These are phyloP conservation scores for Mylabris sibirica DNA, from an alignment of 2,888 invertebrate species.

Conservation along the genomic window DNA sequence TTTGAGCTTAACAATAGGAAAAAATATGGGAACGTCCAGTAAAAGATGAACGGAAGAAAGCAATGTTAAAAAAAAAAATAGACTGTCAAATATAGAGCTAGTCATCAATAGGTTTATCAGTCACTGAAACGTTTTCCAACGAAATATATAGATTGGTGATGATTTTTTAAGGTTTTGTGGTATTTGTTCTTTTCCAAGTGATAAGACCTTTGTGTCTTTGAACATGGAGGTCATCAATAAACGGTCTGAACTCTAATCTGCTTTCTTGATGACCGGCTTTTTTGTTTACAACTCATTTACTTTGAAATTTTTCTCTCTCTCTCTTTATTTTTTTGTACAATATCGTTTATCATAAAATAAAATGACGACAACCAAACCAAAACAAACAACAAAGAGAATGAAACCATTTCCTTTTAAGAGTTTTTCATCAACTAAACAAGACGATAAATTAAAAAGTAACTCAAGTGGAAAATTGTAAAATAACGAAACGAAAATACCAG, in stretches of 20 bases:
- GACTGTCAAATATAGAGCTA: slow-evolving; percentile 55
- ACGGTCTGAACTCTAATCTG: slow-evolving; percentile 58
- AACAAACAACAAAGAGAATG: slow-evolving; percentile 18
- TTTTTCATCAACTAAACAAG: slow-evolving; percentile 37
- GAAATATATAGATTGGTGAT: slow-evolving; percentile 58
- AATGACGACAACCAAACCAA: slow-evolving; percentile 22
- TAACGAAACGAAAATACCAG: slow-evolving; percentile 33
- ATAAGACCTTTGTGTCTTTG: slow-evolving; percentile 62
- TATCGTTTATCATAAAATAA: slow-evolving; percentile 52
- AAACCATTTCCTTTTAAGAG: slow-evolving; percentile 33
- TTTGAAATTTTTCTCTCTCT: slow-evolving; percentile 49
- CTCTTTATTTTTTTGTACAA: slow-evolving; percentile 41
- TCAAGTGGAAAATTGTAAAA: slow-evolving; percentile 39
- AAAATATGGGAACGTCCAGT: not conserved
- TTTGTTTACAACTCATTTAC: slow-evolving; percentile 61
- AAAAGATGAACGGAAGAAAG: slow-evolving; percentile 12
- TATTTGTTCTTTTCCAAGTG: slow-evolving; percentile 60
- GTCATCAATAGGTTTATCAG: slow-evolving; percentile 61
- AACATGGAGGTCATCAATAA: slow-evolving; percentile 61
- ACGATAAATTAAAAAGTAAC: slow-evolving; percentile 46
- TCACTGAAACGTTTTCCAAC: slow-evolving; percentile 54
- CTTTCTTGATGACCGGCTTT: slow-evolving; percentile 58
- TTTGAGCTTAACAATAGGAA: not conserved
- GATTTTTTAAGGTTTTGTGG: slow-evolving; percentile 57
- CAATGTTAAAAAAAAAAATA: slow-evolving; percentile 47